These are phyloP conservation scores for Otus scops DNA, from an alignment of 2,797 vertebrate species.

Conservation along the genomic window DNA sequence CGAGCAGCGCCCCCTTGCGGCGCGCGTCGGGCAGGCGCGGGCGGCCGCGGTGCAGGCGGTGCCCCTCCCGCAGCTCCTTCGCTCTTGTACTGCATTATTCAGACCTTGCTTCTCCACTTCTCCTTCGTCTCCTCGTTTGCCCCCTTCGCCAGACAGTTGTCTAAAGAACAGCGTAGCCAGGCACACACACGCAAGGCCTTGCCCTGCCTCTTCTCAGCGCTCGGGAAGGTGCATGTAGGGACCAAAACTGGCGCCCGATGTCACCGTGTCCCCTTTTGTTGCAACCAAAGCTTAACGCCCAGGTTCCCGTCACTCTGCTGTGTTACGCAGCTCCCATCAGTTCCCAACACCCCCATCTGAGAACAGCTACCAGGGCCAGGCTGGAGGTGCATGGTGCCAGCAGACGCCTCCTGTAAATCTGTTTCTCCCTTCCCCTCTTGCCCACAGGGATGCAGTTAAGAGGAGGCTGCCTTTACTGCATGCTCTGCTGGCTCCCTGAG, in stretches of 20 bases:
- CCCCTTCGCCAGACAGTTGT: not conserved
- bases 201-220: not conserved
- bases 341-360: fast-evolving
- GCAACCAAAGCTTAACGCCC: not conserved
- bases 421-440: not conserved
- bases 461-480: not conserved
- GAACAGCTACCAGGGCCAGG: too few species aligned
- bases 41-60: too few species aligned
- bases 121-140: fast-evolving
- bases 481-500: not conserved
- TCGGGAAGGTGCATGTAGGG: fast-evolving
- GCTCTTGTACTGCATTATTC: too few species aligned
- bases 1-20: not conserved
- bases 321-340: not conserved
- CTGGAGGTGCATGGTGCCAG: not conserved
- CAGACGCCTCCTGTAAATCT: fast-evolving
- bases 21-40: too few species aligned
- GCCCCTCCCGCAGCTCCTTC: too few species aligned
- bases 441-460: fast-evolving
- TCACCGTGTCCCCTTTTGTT: not conserved
- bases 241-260: fast-evolving
- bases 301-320: not conserved
- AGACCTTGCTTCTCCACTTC: fast-evolving
- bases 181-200: fast-evolving
- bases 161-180: fast-evolving